Percentiles rank a stretch among this genome's conserved stretches.
Evolutionary conservation across 2,113 vertebrate genomes (phyloP).

Genomic region (Carassius auratus): DNA sequence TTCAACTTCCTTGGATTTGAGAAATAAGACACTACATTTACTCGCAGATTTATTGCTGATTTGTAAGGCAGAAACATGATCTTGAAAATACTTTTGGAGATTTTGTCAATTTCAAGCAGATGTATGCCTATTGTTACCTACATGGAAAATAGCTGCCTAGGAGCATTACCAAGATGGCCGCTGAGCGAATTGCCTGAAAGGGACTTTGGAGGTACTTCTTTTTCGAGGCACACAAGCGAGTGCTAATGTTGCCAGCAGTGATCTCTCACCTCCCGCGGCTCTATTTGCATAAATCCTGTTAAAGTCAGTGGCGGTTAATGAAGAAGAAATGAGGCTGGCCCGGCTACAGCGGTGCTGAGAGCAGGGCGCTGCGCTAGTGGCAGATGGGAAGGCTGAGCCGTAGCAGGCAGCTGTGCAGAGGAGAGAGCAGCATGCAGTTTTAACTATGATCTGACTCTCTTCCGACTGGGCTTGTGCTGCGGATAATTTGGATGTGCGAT

Average conservation of each 20-base stretch:
- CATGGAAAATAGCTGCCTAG: not conserved
- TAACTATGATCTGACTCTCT: not conserved
- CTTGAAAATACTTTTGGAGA: not conserved
- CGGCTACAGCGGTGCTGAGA: constrained; percentile 45
- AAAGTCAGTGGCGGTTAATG: constrained; percentile 90
- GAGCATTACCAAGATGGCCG: not conserved
- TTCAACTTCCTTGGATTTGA: too few species aligned
- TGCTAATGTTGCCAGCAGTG: constrained; percentile 69
- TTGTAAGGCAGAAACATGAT: not conserved
- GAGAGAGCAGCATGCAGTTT: constrained; percentile 1
- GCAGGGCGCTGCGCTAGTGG: constrained; percentile 76
- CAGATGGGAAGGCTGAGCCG: constrained; percentile 88
- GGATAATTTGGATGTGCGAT: constrained; percentile 44
- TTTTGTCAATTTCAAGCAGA: not conserved
- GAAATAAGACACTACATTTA: not conserved
- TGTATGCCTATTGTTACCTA: not conserved
- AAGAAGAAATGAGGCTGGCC: constrained; percentile 89
- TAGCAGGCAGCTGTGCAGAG: constrained; percentile 79
- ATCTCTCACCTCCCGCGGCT: constrained; percentile 79
- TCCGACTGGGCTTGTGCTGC: not conserved
- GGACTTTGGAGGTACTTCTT: constrained; percentile 12
- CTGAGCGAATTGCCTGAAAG: not conserved
- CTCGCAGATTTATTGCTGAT: not conserved
- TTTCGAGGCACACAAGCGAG: not conserved
- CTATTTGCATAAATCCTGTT: constrained; percentile 91